Conservation (phyloP, 1,140 invertebrate genomes). For the Drosophila leontia region DNA sequence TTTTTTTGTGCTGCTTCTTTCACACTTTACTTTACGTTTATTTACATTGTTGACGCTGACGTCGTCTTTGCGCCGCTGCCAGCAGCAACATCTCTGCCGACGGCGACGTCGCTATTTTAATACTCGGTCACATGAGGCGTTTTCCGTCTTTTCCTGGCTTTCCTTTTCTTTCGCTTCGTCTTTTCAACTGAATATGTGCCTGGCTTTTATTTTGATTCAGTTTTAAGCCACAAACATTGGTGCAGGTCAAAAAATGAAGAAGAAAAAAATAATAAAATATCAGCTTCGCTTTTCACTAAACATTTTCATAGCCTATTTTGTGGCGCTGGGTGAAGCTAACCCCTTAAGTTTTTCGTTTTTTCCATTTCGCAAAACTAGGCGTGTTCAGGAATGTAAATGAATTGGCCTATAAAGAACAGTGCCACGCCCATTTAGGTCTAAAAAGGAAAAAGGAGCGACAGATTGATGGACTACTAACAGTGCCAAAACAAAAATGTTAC, state of each 20-base stretch:
- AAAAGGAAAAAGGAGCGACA: neutral
- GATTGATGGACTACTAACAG: slow-evolving; percentile 4
- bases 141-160: slow-evolving; percentile 48
- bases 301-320: slow-evolving; percentile 56
- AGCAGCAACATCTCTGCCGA: slow-evolving; percentile 25
- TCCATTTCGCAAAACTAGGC: slow-evolving; percentile 1
- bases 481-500: neutral
- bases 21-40: slow-evolving; percentile 77
- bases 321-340: slow-evolving; percentile 3
- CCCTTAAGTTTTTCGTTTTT: neutral
- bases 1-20: slow-evolving; percentile 52
- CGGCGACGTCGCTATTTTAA: slow-evolving; percentile 71
- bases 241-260: slow-evolving; percentile 49
- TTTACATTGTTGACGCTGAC: slow-evolving; percentile 65
- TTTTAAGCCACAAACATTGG: slow-evolving; percentile 46
- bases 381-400: slow-evolving; percentile 30
- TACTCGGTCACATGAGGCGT: slow-evolving; percentile 79
- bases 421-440: neutral
- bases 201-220: slow-evolving; percentile 72
- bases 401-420: neutral
- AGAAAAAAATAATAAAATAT: neutral
- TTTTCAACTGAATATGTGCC: slow-evolving; percentile 43
- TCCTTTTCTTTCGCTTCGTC: slow-evolving; percentile 38
- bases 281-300: slow-evolving; percentile 40
- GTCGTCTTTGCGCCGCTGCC: slow-evolving; percentile 8